A percentile compares a stretch with the other conserved stretches of the same genome.
Evolutionary conservation across 1,140 invertebrate species (phyloP).

Genomic region (Diorhabda elongata): DNA sequence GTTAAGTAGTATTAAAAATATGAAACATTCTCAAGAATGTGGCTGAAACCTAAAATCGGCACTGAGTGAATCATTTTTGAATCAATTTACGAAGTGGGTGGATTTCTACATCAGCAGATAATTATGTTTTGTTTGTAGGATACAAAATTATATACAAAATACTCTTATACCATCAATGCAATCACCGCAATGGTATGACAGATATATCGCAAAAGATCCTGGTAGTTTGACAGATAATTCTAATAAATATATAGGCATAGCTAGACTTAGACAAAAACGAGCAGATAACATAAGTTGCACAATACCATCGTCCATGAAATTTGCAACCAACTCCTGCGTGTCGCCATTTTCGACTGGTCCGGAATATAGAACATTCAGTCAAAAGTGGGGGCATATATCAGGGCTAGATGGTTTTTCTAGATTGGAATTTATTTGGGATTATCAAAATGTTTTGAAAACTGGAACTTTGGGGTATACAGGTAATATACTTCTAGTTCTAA

Average conservation of each 20-base stretch:
- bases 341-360: constrained; percentile 12
- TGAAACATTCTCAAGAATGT: no score
- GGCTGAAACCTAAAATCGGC: no score
- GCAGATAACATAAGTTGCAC: constrained; percentile 7
- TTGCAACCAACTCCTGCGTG: constrained; percentile 16
- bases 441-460: constrained; percentile 11
- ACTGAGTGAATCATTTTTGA: no score
- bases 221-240: constrained; percentile 31
- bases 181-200: constrained; percentile 29
- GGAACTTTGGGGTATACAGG: constrained; percentile 23
- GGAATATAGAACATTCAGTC: constrained; percentile 21
- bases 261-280: constrained; percentile 30
- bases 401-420: constrained; percentile 13
- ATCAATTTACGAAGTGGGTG: no score
- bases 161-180: constrained; percentile 28
- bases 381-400: constrained; percentile 13
- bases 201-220: constrained; percentile 25
- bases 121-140: constrained; percentile 22
- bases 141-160: constrained; percentile 26
- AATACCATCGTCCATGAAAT: constrained; percentile 12
- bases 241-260: constrained; percentile 34
- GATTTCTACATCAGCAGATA: no score
- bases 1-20: no score
- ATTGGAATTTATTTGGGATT: constrained; percentile 29
- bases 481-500: neutral